Base-by-base conservation (phyloP, 1,140 invertebrate species). In the Rhagoletis zephyria region DNA sequence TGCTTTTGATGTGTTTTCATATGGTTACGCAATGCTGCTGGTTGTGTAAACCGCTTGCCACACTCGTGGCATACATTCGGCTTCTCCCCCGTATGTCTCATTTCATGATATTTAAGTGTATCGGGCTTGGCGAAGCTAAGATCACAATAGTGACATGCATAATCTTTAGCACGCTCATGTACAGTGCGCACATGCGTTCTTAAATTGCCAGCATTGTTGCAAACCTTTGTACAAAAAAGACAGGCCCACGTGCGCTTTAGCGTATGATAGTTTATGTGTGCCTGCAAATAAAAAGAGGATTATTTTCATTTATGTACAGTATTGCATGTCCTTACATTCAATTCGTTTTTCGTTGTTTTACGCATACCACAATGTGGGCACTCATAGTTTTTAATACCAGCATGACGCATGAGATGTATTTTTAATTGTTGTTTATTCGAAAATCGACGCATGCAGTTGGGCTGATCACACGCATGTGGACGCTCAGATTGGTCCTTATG, bases 11-110 rank as follows among this genome's bases (percentile, higher is more conserved):
- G 91, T 16, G 90, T 88, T 56, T 91, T 90, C 2, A 89, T 89
- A 85, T 92, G 91, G 0, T 89, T 90, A 2, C 91, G 89, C 3
- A 92, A 67, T 6, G 91, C 91, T 4, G 91, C 90, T 0, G 91
- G 90, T 70, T 92, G 91, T 0, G 88, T 90, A 51, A 92, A 92
- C 0, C 89, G 67, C 19, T 90, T 90, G 60, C 90, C 89, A 60
- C 91, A 92, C 30, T 89, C 89, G 0, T 88, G 74, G 4, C 91
- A 92, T 40, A 87, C 88, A 30, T 90, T 88, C n/a, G 91, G 91
- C 64, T 91, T 93, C 87, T 94, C 94, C 0, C 95, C 95, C 40
- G 92, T 93, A 87, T 93, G 92, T 1, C 88, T 92, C 92, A 93
- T 92, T 85, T 92, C 91, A 88, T 93, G 92, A 74, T 92, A 91